Evolutionary conservation across 1,140 invertebrate species (phyloP).

Genomic region (Heliconius hewitsoni): DNA sequence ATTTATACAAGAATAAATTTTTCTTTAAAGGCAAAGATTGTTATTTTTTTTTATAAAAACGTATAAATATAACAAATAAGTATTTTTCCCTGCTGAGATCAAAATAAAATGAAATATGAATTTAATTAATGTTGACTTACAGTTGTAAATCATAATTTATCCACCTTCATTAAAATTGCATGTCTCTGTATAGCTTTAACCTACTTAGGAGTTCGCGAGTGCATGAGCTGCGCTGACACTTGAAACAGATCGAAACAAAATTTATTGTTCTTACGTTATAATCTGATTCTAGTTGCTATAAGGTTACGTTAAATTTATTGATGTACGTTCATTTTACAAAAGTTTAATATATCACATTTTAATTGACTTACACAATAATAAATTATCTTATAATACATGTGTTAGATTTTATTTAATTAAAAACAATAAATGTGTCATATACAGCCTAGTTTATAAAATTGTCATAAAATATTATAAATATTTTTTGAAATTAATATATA

Average conservation of each 20-base stretch:
- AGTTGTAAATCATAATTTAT: constrained; percentile 28
- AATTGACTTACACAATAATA: constrained; percentile 6
- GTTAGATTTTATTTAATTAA: background rate
- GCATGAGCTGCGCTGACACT: constrained; percentile 42
- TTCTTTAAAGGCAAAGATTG: background rate
- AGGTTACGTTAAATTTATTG: constrained; percentile 29
- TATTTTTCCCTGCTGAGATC: background rate
- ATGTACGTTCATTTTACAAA: constrained; percentile 7
- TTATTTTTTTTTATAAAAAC: background rate
- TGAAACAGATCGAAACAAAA: constrained; percentile 37
- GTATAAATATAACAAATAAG: background rate
- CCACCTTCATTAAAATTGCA: constrained; percentile 29
- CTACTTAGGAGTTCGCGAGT: constrained; percentile 39
- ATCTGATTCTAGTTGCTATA: constrained; percentile 33
- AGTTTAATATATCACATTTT: constrained; percentile 13
- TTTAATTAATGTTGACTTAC: constrained; percentile 20
- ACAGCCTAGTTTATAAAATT: background rate
- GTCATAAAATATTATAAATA: background rate
- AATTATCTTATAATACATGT: background rate
- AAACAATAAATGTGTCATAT: too few species aligned
- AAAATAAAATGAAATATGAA: constrained; percentile 25
- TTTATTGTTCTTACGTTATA: constrained; percentile 45
- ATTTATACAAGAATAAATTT: background rate
- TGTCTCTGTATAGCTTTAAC: constrained; percentile 44
- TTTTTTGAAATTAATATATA: too few species aligned